Conservation (phyloP, 1,140 invertebrate species). For the Drosophila kepulauana region DNA sequence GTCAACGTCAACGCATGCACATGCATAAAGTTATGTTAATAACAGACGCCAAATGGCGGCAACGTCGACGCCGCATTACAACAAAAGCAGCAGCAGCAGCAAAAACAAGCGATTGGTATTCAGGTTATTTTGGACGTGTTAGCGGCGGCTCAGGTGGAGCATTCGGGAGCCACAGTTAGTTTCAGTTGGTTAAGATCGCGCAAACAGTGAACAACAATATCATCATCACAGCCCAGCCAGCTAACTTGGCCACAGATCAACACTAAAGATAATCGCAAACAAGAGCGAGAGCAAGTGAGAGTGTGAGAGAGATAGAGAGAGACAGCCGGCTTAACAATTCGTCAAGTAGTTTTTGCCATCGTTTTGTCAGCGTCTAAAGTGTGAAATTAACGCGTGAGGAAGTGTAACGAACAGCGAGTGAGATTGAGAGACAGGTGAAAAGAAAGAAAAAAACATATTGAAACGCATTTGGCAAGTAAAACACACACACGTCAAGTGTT, state of each 20-base stretch:
- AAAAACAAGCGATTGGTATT: constrained; percentile 47
- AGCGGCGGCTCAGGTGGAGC: constrained; percentile 56
- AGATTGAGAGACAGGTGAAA: constrained; percentile 12
- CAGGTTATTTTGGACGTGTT: constrained; percentile 78
- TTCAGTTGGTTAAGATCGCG: constrained; percentile 73
- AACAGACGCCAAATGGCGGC: constrained; percentile 29
- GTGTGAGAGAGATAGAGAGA: not conserved
- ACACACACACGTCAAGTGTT: not conserved
- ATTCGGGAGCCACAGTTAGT: constrained; percentile 43
- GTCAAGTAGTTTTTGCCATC: constrained; percentile 38
- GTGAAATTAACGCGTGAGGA: constrained; percentile 58
- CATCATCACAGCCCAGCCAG: not conserved
- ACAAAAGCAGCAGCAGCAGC: not conserved
- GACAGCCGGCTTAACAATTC: constrained; percentile 24
- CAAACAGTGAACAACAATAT: constrained; percentile 41
- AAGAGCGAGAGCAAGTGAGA: not conserved
- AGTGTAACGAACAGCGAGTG: constrained; percentile 16
- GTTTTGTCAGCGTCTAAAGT: constrained; percentile 38
- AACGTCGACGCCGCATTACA: not conserved
- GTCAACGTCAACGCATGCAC: constrained; percentile 34
- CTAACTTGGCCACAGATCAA: not conserved
- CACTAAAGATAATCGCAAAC: not conserved
- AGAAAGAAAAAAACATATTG: not conserved
- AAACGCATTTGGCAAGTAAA: constrained; percentile 48
- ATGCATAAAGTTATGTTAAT: constrained; percentile 60